These are phyloP conservation scores for Pomatostomus ruficeps DNA, from an alignment of 2,113 vertebrate species.

Conservation along the genomic window DNA sequence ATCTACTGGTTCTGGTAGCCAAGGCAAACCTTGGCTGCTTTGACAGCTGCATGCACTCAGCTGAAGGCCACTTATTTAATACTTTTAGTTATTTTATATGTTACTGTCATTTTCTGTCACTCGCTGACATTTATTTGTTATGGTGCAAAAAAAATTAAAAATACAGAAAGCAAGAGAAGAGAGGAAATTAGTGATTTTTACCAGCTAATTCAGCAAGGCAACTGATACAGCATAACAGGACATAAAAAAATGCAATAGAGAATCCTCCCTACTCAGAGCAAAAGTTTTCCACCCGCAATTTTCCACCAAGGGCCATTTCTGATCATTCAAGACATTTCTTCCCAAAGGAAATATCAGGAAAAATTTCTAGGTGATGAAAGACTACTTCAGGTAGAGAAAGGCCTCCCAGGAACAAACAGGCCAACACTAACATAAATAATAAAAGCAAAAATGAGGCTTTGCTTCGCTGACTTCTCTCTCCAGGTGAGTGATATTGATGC, in stretches of 20 bases:
- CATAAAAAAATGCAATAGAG: not conserved
- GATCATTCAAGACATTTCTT: not conserved
- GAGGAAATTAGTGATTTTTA: not conserved
- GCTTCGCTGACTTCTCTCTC: not conserved
- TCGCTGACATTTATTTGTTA: not conserved
- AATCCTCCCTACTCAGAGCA: not conserved
- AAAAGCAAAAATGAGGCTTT: not conserved
- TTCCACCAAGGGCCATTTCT: not conserved
- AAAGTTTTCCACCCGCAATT: not conserved
- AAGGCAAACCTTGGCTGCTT: not conserved
- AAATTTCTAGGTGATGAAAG: not conserved
- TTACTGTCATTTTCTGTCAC: not conserved
- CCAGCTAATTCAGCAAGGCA: not conserved
- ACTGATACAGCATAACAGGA: not conserved
- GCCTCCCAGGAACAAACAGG: not conserved
- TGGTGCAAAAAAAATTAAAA: not conserved
- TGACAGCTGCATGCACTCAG: not conserved
- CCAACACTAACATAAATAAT: not conserved
- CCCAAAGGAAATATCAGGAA: not conserved
- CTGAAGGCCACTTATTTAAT: not conserved
- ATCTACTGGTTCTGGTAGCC: not conserved
- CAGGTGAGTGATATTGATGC: not conserved
- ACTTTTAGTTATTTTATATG: not conserved
- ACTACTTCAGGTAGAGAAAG: not conserved
- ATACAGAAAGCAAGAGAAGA: not conserved